Evolutionary conservation across 1,140 invertebrate species (phyloP), one percentile per base, ranked within the genome.

Genomic region (Philaenus spumarius): DNA sequence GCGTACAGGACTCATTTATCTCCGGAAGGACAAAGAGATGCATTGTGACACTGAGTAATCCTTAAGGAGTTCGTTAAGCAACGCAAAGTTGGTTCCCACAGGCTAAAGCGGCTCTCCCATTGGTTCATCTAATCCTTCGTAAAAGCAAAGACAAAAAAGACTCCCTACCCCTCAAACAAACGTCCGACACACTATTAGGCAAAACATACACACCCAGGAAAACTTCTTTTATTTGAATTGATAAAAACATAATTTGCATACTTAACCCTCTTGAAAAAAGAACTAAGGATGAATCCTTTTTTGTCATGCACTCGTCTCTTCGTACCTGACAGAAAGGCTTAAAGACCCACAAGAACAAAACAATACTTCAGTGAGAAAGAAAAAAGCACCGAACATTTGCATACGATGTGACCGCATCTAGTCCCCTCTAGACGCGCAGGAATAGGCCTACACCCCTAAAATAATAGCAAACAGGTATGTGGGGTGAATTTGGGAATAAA

Each of bases 211-310:
- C 50, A 53, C 50, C 50, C 50, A 53, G 50, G 30, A 30, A 53
- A 53, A 53, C 50, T 53, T 53, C 50, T 35, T 53, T 53, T 53
- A 53, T 53, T 53, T 53, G 30, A 53, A 39, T 37, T 26, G 50
- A 53, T 53, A 53, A 53, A 53, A 53, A 53, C 50, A 53, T 26
- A 39, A 53, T 53, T 53, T 53, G 50, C 50, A 53, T 53, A 35
- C 20, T 17, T 53, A 53, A 53, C 50, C 50, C 50, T 53, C 50
- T 53, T 35, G 50, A 53, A 35, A 37, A n/a, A n/a, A 35, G 50
- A 30, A 30, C 50, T 37, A 37, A 53, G 50, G 50, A 53, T 35
- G 45, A 47, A 19, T 47, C 17, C 30, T 37, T 53, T 53, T 53
- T 53, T 30, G 50, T 53, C 30, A 53, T 53, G 50, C 50, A 39